A percentile compares a stretch with the other conserved stretches of the same genome.
phyloP scores from a whole-genome alignment of 1,140 invertebrate genomes.

The Lordiphosa stackelbergi region DNA sequence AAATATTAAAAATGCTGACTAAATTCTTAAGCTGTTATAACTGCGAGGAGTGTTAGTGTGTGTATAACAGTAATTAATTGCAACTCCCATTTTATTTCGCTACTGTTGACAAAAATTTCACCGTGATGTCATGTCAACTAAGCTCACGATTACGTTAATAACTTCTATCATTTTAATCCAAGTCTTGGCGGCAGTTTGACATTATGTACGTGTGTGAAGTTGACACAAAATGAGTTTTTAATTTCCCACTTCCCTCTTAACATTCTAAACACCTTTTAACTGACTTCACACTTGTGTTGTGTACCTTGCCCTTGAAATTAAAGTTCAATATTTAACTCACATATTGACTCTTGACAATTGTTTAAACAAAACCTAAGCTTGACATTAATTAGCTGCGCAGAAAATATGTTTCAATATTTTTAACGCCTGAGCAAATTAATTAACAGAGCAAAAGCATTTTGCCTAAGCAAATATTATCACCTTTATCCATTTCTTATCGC shows the following conservation, averaged over 20 bases:
- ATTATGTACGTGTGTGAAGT: no score
- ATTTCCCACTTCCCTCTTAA: not conserved
- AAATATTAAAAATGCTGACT: no score
- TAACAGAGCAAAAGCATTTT: constrained; percentile 3
- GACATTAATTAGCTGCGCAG: constrained; percentile 56
- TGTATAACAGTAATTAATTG: constrained; percentile 7
- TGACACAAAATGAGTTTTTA: not conserved
- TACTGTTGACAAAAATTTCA: constrained; percentile 33
- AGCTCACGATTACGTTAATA: constrained; percentile 46
- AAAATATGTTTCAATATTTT: constrained; percentile 32
- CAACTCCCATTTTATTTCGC: constrained; percentile 1
- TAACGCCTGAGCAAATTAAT: constrained; percentile 36
- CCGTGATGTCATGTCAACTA: constrained; percentile 57
- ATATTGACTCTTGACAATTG: constrained; percentile 51
- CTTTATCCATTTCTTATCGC: constrained; percentile 31
- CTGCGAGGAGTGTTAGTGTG: no score
- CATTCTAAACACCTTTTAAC: constrained; percentile 8
- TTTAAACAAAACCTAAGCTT: constrained; percentile 35
- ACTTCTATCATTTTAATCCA: constrained; percentile 17
- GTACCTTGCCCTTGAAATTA: constrained; percentile 11
- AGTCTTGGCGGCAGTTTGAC: not conserved
- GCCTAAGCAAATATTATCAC: constrained; percentile 46
- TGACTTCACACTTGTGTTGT: not conserved
- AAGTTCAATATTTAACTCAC: constrained; percentile 28
- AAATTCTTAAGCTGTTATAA: no score